Base-by-base conservation (phyloP, 1,140 invertebrate genomes). In the Formica selysi region DNA sequence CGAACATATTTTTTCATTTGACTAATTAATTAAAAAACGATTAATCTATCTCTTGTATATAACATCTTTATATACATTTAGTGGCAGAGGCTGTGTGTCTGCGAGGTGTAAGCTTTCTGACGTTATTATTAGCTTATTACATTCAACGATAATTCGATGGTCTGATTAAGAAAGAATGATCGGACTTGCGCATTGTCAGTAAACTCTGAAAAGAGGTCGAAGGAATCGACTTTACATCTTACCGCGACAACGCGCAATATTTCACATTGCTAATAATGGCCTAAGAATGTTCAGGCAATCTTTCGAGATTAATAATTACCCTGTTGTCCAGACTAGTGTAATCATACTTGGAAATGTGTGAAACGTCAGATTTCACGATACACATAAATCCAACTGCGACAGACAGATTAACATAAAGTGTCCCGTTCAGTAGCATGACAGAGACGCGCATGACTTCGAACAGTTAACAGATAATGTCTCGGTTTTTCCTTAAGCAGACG, bases 21-120 rank as follows among this genome's bases (percentile, higher is more conserved):
- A 87, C 76, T 92, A 89, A 90, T 87, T 76, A 78, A n/a, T 91
- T 91, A 91, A 90, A 84, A 93, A 93, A 91, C 68, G 85, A 88
- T 90, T 89, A 79, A 87, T 48, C n/a, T 91, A 91, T 88, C 64
- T 65, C 70, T 87, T 62, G 87, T 93, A 91, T 90, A 88, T 90
- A 91, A 87, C 84, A 85, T 86, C 84, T 68, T 88, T 93, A 92
- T 92, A 87, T 93, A 93, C 91, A 92, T 87, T 89, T 87, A 91
- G 88, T 92, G 88, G 91, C 89, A 90, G 92, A 94, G 90, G 91
- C 93, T 93, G 90, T 89, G 90, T 91, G 85, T 91, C 89, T 92
- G 92, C 92, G 92, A 93, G 92, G 92, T 93, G 87, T 92, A 93
- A 92, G 92, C 93, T 93, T 93, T 76, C 87, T 51, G 48, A 90